Evolutionary conservation across 2,888 invertebrate genomes (phyloP), one percentile per base, ranked within the genome.

Genomic region (Mythimna vitellina): DNA sequence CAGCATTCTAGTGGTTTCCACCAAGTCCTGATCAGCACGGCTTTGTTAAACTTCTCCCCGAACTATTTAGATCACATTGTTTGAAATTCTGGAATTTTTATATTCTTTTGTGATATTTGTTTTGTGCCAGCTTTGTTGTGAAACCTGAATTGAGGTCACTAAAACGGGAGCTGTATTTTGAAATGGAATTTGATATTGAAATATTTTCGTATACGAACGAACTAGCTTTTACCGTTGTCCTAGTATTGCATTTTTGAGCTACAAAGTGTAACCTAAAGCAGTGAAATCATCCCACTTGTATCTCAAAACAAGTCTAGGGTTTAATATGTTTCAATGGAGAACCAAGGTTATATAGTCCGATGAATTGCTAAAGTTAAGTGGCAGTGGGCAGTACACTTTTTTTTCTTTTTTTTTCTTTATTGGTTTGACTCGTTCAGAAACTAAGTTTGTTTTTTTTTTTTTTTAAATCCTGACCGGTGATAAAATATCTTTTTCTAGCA

Each of bases 21-120:
- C 29, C 22, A n/a, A 80, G 64, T 51, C 67, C 56, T 64, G 70
- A 75, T 82, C 82, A 72, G 65, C 69, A 60, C 42, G 60, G 58
- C 73, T 75, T 70, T 73, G 71, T 78, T 65, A 67, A 67, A 75
- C 67, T 69, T n/a, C 57, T 14, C 9, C 14, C 22, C 35, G 4
- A 80, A 75, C 10, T 76, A 76, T 76, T 51, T 56, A 7, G 54
- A 56, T n/a, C 76, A 66, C 35, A 75, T 56, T 12, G 51, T 60
- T 38, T 8, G 54, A 9, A 42, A 29, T 73, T 62, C 72, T 51
- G n/a, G 56, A 20, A 42, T 61, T 71, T 42, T 42, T 12, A 51
- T 25, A 70, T 53, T 53, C 29, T 29, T 29, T 53, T 77, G n/a
- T 58, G 14, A 38, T 76, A 49, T 32, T 42, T 63, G 20, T 20